Conservation (phyloP, 2,113 vertebrate species). For the Lophotis ruficrista region DNA sequence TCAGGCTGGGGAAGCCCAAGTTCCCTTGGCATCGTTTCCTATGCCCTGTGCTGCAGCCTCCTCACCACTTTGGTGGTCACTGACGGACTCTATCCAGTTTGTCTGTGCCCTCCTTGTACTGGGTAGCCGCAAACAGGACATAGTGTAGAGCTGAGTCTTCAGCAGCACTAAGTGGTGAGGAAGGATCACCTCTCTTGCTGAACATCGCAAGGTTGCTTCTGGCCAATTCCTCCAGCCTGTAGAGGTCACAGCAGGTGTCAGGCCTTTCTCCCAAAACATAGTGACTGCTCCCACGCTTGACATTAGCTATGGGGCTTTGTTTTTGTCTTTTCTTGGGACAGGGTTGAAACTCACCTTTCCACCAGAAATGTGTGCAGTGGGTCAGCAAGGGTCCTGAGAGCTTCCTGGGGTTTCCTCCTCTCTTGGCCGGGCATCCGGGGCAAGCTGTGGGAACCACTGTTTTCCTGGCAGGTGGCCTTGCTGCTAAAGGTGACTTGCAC, state of each 20-base stretch:
- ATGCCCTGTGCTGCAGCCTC: background rate
- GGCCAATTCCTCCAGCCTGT: background rate
- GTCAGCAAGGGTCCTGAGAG: background rate
- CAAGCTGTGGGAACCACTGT: rapidly evolving
- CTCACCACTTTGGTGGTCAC: background rate
- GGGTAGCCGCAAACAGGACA: background rate
- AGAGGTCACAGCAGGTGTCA: background rate
- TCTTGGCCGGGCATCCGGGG: background rate
- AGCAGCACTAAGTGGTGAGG: background rate
- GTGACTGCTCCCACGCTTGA: rapidly evolving
- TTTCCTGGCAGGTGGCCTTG: background rate
- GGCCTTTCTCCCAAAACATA: background rate
- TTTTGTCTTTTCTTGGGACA: background rate
- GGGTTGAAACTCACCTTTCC: background rate
- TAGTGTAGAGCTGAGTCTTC: background rate
- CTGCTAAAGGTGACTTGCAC: background rate
- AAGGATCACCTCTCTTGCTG: background rate
- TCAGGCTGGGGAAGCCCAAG: background rate
- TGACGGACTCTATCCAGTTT: background rate
- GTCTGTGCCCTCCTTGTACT: background rate
- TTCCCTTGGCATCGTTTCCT: background rate
- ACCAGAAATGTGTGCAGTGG: rapidly evolving
- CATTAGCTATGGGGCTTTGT: background rate
- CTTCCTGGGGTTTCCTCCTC: background rate
- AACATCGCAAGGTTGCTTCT: background rate